Base-by-base conservation (phyloP, 2,888 invertebrate genomes). In the Zhengitettix transpicula region DNA sequence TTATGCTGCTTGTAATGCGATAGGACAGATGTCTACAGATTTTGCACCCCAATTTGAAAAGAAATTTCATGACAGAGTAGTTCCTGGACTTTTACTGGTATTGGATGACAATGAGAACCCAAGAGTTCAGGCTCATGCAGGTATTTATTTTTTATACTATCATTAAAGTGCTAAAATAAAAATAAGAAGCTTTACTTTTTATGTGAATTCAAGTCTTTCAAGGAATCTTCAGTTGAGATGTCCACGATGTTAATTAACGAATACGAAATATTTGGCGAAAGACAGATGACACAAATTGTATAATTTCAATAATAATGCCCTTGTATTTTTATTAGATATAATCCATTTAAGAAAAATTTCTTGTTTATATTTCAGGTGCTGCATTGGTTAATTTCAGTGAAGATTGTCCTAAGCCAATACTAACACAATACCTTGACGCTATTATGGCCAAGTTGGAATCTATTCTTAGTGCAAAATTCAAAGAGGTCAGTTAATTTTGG, bases 351-450 rank as follows among this genome's bases (percentile, higher is more conserved):
- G 54, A 54, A 54, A 12, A 54, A 16, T n/a, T 5, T 5, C 40
- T 63, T 54, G 57, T 53, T 53, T 53, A 11, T 64, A 65, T 85
- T 67, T 82, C 83, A 67, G 89, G 96, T 55, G 98, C 99, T 58
- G 99, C 99, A 56, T 79, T 99, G 64, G 98, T 99, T 1, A 99
- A 99, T 77, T 99, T 99, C 76, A 94, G 95, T 69, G 99, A 99
- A 77, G 98, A 98, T 74, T 98, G 98, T 73, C 96, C 98, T 0
- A 97, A 98, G 73, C 81, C 84, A 67, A 93, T 98, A 67, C 78
- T 99, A 64, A 87, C 87, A 11, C 85, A 84, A 64, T 98, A 99
- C 72, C 80, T 99, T 64, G 89, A 95, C 68, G 84, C 84, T 28
- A 85, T 99, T 65, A 94, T 98, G 86, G 78, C 78, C 59, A 95